A percentile compares a stretch with the other conserved stretches of the same genome.
These are phyloP conservation scores for Campylomormyrus numenius DNA, from an alignment of 2,113 vertebrate genomes.

Conservation along the genomic window DNA sequence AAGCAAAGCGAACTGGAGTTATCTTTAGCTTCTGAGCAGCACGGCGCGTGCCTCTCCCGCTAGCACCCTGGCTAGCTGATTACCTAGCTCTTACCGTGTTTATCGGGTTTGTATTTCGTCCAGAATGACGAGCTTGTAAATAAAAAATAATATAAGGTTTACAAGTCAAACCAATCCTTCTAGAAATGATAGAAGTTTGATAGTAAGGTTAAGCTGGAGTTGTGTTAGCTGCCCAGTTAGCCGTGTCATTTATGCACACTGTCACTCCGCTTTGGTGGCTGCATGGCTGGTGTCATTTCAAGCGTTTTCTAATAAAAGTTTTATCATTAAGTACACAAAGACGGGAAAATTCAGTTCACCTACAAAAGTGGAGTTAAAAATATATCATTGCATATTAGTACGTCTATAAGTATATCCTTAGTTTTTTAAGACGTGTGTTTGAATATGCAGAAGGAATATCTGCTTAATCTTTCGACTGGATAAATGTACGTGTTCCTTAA, in stretches of 20 bases:
- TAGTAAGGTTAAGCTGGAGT: neutral
- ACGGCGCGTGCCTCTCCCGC: neutral
- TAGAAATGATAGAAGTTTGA: neutral
- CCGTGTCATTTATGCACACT: neutral
- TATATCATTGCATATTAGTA: neutral
- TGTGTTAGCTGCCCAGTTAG: neutral
- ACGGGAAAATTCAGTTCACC: neutral
- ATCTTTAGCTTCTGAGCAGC: neutral
- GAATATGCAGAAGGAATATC: neutral
- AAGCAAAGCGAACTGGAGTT: neutral
- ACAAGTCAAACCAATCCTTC: neutral
- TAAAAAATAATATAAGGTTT: neutral
- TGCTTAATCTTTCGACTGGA: neutral
- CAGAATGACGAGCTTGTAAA: neutral
- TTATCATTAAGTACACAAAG: neutral
- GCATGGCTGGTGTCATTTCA: neutral
- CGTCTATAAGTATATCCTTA: neutral
- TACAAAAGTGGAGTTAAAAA: neutral
- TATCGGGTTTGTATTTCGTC: neutral
- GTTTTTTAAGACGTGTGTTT: neutral
- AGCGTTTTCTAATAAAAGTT: neutral
- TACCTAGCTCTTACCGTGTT: neutral
- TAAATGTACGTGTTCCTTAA: neutral
- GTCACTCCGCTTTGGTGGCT: neutral
- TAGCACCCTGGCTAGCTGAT: neutral